phyloP scores from a whole-genome alignment of 2,888 invertebrate genomes.

The Crioceris asparagi region DNA sequence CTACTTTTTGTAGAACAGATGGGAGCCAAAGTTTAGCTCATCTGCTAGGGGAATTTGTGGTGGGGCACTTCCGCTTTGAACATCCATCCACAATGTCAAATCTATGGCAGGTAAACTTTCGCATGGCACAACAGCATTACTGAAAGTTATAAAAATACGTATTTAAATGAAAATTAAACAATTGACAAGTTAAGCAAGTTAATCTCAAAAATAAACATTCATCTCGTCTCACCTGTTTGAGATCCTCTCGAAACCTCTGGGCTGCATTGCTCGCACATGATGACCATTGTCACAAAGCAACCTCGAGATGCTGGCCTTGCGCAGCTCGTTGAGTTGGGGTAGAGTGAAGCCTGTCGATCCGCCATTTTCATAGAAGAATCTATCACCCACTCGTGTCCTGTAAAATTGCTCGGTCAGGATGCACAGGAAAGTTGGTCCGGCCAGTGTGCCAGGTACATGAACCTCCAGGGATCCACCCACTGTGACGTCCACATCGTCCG shows the following conservation, averaged over 20 bases:
- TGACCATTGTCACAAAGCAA: conserved; percentile 73
- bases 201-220: too few relatives aligned
- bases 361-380: conserved; percentile 74
- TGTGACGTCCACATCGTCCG: conserved; percentile 77
- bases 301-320: conserved; percentile 66
- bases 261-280: conserved; percentile 54
- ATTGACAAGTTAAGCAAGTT: too few relatives aligned
- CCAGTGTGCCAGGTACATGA: conserved; percentile 63
- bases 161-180: too few relatives aligned
- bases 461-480: conserved; percentile 74
- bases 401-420: conserved; percentile 82
- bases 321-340: conserved; percentile 63
- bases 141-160: conserved; percentile 30
- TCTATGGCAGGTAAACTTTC: conserved; percentile 47
- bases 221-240: conserved; percentile 40
- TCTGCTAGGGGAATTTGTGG: too few relatives aligned
- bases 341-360: conserved; percentile 33
- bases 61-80: too few relatives aligned
- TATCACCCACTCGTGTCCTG: conserved; percentile 73
- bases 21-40: too few relatives aligned
- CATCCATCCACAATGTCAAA: conserved; percentile 50
- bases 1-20: too few relatives aligned
- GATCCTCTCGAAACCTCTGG: conserved; percentile 54
- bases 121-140: conserved; percentile 52
- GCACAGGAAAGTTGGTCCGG: conserved; percentile 83